Conservation (phyloP, 1,140 invertebrate genomes). For the Bradynema listronoti region DNA sequence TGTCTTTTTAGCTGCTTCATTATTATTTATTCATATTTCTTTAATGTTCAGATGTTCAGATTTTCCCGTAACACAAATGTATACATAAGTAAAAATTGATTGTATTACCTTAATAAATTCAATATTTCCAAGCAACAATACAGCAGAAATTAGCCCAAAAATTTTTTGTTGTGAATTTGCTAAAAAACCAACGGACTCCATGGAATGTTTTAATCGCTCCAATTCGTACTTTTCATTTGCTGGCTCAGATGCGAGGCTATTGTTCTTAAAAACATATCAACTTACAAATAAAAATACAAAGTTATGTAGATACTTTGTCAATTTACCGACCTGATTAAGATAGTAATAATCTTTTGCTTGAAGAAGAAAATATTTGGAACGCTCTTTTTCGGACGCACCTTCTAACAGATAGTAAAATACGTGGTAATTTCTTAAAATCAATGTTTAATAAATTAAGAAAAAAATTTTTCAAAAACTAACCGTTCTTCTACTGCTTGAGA, state of each 20-base stretch:
- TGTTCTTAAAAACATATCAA: slow-evolving; percentile 15
- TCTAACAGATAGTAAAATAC: slow-evolving; percentile 92
- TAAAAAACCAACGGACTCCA: slow-evolving; percentile 95
- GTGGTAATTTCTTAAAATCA: slow-evolving; percentile 75
- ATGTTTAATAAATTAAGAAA: too few species aligned
- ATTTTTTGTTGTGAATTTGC: slow-evolving; percentile 73
- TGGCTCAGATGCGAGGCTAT: slow-evolving; percentile 32
- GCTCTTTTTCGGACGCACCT: slow-evolving; percentile 77
- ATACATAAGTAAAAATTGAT: not conserved
- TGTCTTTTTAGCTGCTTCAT: too few species aligned
- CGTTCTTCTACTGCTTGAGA: slow-evolving; percentile 80
- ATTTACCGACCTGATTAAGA: slow-evolving; percentile 66
- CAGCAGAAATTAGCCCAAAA: slow-evolving; percentile 84
- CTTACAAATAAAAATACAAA: slow-evolving; percentile 1
- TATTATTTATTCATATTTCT: not conserved
- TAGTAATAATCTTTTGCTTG: slow-evolving; percentile 76
- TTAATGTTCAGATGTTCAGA: not conserved
- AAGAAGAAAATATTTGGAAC: slow-evolving; percentile 71
- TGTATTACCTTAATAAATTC: slow-evolving; percentile 62
- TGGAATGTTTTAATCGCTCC: slow-evolving; percentile 83
- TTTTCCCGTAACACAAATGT: not conserved
- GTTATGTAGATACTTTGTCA: not conserved
- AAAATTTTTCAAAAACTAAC: too few species aligned
- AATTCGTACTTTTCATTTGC: slow-evolving; percentile 86
- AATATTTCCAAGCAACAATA: slow-evolving; percentile 69